Conservation (phyloP, 1,140 invertebrate species). For the Euglossa dilemma region DNA sequence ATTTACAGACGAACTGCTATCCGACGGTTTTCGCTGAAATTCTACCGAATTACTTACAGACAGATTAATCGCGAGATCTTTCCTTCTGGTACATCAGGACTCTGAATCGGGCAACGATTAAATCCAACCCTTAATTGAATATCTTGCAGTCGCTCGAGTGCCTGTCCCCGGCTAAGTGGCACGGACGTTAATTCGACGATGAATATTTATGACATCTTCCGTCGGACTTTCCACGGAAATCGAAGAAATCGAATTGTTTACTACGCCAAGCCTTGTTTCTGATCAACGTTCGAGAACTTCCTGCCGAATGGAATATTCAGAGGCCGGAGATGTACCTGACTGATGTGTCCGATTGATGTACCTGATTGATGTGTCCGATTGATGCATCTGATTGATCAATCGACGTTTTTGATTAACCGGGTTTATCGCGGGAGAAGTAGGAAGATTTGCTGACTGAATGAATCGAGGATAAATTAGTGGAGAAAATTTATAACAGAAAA, state of each 20-base stretch:
- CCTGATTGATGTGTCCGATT: too few species aligned
- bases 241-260: neutral
- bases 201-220: conserved; percentile 31
- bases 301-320: neutral
- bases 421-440: too few species aligned
- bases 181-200: conserved; percentile 11
- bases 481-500: too few species aligned
- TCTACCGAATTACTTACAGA: neutral
- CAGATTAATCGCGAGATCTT: neutral
- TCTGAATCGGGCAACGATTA: neutral
- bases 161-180: neutral
- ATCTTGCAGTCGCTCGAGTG: neutral
- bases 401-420: too few species aligned
- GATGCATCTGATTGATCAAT: too few species aligned
- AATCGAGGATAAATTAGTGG: too few species aligned
- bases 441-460: too few species aligned
- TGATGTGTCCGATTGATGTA: too few species aligned
- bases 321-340: too few species aligned
- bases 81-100: neutral
- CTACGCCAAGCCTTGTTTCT: neutral
- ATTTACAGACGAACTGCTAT: neutral
- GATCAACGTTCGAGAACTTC: conserved; percentile 3
- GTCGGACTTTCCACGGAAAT: neutral
- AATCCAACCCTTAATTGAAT: conserved; percentile 22
- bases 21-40: neutral